Conservation (phyloP, 2,888 invertebrate genomes). For the Coremacera marginata region DNA sequence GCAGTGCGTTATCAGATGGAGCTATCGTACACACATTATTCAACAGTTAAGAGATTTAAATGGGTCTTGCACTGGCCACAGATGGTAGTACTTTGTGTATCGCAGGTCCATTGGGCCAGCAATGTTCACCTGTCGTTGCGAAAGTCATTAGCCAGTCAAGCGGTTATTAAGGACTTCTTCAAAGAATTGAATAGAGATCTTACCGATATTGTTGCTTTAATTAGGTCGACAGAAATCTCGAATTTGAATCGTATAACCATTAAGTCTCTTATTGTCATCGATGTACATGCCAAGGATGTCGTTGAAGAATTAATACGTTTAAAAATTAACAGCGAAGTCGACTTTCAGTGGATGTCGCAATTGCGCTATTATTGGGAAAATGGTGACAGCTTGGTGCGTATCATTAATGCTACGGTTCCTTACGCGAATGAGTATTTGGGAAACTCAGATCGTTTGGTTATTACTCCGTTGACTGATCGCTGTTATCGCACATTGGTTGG, state of each 20-base stretch:
- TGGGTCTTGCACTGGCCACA: conserved; percentile 76
- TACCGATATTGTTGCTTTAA: conserved; percentile 72
- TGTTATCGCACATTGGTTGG: conserved; percentile 80
- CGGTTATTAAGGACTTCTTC: conserved; percentile 70
- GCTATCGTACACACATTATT: conserved; percentile 68
- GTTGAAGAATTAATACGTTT: conserved; percentile 72
- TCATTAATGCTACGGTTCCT: conserved; percentile 76
- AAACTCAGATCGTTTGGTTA: conserved; percentile 75
- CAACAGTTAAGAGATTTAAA: conserved; percentile 67
- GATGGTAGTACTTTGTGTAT: conserved; percentile 74
- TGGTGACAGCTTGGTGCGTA: conserved; percentile 72
- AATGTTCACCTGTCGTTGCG: conserved; percentile 73
- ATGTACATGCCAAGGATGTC: conserved; percentile 80
- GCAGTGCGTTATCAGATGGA: conserved; percentile 71
- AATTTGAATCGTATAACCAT: conserved; percentile 76
- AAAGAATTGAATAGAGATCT: conserved; percentile 70
- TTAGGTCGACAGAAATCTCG: conserved; percentile 73
- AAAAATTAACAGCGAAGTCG: conserved; percentile 72
- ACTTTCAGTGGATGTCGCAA: conserved; percentile 81
- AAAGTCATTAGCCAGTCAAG: conserved; percentile 64
- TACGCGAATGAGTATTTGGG: conserved; percentile 83
- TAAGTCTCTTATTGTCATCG: conserved; percentile 78
- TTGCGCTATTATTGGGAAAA: conserved; percentile 79
- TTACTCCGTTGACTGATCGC: conserved; percentile 74
- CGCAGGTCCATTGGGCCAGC: conserved; percentile 77